These are phyloP conservation scores for Astur gentilis DNA, from an alignment of 2,113 vertebrate genomes.

Conservation along the genomic window DNA sequence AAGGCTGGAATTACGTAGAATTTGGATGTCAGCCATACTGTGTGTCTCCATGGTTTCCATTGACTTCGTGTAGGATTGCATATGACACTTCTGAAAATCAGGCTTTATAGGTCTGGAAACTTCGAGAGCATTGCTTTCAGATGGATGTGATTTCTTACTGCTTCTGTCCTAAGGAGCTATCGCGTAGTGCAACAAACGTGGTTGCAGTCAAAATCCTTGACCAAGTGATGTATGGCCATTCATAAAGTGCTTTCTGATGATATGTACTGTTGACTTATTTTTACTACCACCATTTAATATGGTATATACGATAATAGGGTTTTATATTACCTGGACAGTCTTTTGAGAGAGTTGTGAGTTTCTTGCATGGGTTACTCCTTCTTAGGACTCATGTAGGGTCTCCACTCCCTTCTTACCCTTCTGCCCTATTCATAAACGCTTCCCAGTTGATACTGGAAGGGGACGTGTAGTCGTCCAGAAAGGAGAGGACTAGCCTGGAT, in stretches of 20 bases:
- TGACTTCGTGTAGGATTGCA: not conserved
- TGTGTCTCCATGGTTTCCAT: not conserved
- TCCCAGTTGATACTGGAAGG: not conserved
- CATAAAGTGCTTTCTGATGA: not conserved
- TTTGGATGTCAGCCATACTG: not conserved
- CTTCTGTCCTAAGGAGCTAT: not conserved
- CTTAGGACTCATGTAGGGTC: not conserved
- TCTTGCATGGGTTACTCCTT: not conserved
- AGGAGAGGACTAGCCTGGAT: not conserved
- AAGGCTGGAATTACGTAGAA: not conserved
- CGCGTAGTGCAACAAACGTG: too few relatives aligned
- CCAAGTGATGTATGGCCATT: fast-evolving
- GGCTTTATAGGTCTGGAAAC: not conserved
- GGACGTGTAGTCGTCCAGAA: not conserved
- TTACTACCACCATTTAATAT: not conserved
- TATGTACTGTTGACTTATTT: not conserved
- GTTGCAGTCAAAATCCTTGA: not conserved
- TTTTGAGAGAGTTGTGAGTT: not conserved
- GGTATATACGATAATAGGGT: too few relatives aligned
- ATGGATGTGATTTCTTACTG: not conserved
- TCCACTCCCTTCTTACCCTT: not conserved
- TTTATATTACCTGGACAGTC: not conserved
- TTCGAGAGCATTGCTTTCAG: not conserved
- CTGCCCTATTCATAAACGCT: not conserved
- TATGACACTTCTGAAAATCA: not conserved